Evolutionary conservation across 1,140 invertebrate genomes (phyloP).

Genomic region (Drosophila biarmipes): DNA sequence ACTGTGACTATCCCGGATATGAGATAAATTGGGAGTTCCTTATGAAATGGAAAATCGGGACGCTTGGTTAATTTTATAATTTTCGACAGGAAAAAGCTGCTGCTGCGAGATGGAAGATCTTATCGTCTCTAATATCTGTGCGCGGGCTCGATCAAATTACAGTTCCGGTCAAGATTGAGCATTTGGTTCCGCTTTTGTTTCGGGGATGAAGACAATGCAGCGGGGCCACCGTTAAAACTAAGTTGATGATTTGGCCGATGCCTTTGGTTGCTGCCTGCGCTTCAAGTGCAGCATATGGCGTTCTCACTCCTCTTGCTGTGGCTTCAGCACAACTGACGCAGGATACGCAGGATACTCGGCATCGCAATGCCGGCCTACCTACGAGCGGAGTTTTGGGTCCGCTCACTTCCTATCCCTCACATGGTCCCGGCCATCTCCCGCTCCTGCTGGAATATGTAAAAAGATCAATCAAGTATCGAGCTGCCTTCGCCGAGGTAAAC

Average conservation of each 20-base stretch:
- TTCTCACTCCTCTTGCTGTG: constrained; percentile 40
- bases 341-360: constrained; percentile 66
- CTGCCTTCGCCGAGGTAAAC: constrained; percentile 14
- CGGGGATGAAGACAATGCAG: constrained; percentile 12
- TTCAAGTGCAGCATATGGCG: constrained; percentile 73
- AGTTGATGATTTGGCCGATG: constrained; percentile 69
- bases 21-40: too few relatives aligned
- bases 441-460: constrained; percentile 31
- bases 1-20: too few relatives aligned
- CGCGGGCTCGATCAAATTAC: constrained; percentile 77
- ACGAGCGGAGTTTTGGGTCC: constrained; percentile 20
- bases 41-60: too few relatives aligned
- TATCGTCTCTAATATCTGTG: constrained; percentile 76
- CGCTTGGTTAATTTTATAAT: constrained; percentile 64
- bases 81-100: constrained; percentile 72
- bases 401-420: constrained; percentile 46
- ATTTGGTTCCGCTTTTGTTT: constrained; percentile 72
- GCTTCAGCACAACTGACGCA: constrained; percentile 81
- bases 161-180: constrained; percentile 79
- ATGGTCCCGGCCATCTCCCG: constrained; percentile 9
- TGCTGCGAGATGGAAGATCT: constrained; percentile 43
- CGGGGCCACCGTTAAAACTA: constrained; percentile 52
- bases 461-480: constrained; percentile 78
- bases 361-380: constrained; percentile 39
- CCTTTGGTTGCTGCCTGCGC: constrained; percentile 55